A percentile compares a stretch with the other conserved stretches of the same genome.
Conservation (phyloP, 2,797 vertebrate genomes). For the Helarctos malayanus region DNA sequence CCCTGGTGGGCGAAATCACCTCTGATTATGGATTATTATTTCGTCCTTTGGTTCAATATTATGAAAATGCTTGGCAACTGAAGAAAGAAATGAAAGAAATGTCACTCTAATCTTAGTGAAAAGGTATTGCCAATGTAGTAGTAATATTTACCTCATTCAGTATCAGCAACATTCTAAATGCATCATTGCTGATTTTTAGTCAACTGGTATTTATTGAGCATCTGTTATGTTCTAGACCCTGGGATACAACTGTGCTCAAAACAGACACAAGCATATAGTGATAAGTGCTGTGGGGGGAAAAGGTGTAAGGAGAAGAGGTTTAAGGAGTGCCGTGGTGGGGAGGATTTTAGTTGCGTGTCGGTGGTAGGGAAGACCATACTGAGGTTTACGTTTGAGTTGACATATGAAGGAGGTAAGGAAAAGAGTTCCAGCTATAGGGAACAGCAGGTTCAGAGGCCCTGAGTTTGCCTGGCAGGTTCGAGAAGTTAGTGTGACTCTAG, state of each 20-base stretch:
- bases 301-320: neutral
- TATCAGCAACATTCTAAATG: neutral
- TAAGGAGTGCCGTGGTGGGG: neutral
- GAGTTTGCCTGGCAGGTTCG: neutral
- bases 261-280: neutral
- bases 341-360: neutral
- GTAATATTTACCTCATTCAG: neutral
- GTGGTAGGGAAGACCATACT: neutral
- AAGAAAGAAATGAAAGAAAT: neutral
- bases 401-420: neutral
- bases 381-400: neutral
- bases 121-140: neutral
- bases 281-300: neutral
- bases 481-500: neutral
- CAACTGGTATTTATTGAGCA: neutral
- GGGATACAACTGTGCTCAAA: neutral
- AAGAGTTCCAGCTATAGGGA: neutral
- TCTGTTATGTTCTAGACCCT: neutral
- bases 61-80: constrained; percentile 17
- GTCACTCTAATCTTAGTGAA: constrained; percentile 11
- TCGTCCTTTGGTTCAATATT: neutral
- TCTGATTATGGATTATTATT: neutral
- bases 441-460: neutral
- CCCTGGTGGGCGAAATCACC: neutral
- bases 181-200: neutral